phyloP scores from a whole-genome alignment of 2,797 vertebrate species.

The Myiotriccus ornatus region DNA sequence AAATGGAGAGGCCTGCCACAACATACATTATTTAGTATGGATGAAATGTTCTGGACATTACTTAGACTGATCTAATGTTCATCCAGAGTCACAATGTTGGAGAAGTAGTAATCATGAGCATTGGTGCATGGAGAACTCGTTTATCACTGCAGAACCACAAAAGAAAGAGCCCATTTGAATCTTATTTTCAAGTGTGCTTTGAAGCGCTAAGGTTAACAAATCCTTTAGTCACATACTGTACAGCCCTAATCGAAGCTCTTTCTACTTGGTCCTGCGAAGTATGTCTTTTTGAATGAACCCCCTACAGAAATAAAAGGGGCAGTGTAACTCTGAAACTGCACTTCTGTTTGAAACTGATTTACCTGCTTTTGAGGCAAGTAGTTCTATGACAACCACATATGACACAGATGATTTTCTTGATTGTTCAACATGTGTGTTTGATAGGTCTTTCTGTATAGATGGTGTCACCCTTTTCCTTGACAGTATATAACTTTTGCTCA shows the following conservation, averaged over 20 bases:
- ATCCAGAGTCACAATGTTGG: slow-evolving; percentile 41
- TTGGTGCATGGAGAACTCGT: slow-evolving; percentile 69
- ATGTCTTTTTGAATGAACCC: slow-evolving; percentile 19
- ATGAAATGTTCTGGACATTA: slow-evolving; percentile 58
- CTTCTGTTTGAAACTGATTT: slow-evolving; percentile 39
- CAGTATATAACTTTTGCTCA: background rate
- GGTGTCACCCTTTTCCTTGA: background rate
- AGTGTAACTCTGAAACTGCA: slow-evolving; percentile 3
- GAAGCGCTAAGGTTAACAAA: slow-evolving; percentile 61
- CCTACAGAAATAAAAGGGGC: slow-evolving; percentile 52
- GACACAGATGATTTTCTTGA: background rate
- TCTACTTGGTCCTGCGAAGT: background rate
- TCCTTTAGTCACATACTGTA: slow-evolving; percentile 53
- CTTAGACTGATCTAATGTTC: slow-evolving; percentile 50
- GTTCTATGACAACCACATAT: background rate
- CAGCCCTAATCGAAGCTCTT: slow-evolving; percentile 33
- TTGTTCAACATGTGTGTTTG: background rate
- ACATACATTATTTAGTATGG: slow-evolving; percentile 47
- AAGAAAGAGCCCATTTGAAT: slow-evolving; percentile 65
- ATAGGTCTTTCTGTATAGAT: background rate
- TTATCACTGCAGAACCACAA: slow-evolving; percentile 64
- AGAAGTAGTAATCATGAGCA: slow-evolving; percentile 56
- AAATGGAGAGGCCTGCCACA: background rate
- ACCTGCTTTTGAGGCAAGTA: background rate
- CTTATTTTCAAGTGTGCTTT: slow-evolving; percentile 66